These are phyloP conservation scores for Osedax fenrisi DNA, from an alignment of 2,888 invertebrate species.

Conservation along the genomic window DNA sequence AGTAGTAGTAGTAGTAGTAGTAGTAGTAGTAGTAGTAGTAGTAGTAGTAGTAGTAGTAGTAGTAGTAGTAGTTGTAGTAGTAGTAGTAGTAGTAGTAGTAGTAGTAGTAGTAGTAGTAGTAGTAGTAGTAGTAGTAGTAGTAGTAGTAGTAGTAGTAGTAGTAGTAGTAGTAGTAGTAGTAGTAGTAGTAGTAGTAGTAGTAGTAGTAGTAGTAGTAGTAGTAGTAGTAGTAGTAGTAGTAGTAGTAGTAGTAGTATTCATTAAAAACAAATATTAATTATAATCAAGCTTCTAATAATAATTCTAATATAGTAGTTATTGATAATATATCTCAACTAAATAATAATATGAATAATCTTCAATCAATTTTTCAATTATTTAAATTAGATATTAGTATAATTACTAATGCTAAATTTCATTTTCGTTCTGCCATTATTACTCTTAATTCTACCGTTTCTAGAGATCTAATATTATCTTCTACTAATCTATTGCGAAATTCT, in stretches of 20 bases:
- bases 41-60: background rate
- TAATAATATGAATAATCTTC: no score
- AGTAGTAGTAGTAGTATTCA: background rate
- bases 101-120: background rate
- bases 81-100: background rate
- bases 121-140: background rate
- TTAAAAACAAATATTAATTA: no score
- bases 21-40: background rate
- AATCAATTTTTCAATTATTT: no score
- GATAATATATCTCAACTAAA: no score
- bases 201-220: background rate
- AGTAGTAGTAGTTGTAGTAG: background rate
- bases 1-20: slow-evolving; percentile 13
- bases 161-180: background rate
- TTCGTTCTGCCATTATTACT: no score
- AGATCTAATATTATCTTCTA: no score
- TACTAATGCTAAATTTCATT: no score
- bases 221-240: background rate
- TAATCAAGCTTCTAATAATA: no score
- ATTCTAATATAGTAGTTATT: no score
- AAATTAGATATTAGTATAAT: no score
- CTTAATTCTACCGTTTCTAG: no score
- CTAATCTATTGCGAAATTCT: no score
- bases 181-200: background rate
- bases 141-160: background rate